phyloP scores from a whole-genome alignment of 2,888 invertebrate genomes.

The Melitaea athalia region DNA sequence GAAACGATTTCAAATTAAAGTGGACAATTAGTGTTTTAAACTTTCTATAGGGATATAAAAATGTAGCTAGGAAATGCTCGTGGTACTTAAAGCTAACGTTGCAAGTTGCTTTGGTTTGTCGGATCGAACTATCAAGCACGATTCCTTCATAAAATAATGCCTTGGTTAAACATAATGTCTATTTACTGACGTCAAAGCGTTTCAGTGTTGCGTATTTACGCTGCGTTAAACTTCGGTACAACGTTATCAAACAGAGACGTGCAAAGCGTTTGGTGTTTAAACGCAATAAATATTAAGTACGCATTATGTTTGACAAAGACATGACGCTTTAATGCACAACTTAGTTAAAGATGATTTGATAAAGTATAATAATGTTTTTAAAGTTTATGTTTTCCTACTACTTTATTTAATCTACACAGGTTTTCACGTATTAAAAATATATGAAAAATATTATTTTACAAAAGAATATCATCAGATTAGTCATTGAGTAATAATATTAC shows the following conservation, averaged over 20 bases:
- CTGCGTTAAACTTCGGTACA: no score
- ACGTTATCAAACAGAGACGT: no score
- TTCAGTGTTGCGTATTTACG: no score
- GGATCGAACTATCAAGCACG: constrained; percentile 17
- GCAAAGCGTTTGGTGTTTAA: no score
- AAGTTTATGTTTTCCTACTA: neutral
- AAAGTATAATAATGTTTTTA: neutral
- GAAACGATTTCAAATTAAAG: constrained; percentile 42
- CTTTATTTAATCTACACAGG: neutral
- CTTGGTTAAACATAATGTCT: neutral
- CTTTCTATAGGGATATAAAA: constrained; percentile 17
- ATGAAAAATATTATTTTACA: no score
- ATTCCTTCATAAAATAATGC: neutral
- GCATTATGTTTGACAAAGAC: neutral
- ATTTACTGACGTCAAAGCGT: no score
- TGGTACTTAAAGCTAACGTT: constrained; percentile 36
- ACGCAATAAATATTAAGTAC: no score
- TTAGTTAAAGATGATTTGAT: neutral
- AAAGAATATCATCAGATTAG: no score
- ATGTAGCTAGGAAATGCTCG: constrained; percentile 30
- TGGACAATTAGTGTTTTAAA: constrained; percentile 39
- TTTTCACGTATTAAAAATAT: neutral
- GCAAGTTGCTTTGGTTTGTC: constrained; percentile 23
- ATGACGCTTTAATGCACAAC: neutral
- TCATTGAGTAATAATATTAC: no score